These are phyloP conservation scores for Aspidoscelis tigris DNA, from an alignment of 2,113 vertebrate species.

Conservation along the genomic window DNA sequence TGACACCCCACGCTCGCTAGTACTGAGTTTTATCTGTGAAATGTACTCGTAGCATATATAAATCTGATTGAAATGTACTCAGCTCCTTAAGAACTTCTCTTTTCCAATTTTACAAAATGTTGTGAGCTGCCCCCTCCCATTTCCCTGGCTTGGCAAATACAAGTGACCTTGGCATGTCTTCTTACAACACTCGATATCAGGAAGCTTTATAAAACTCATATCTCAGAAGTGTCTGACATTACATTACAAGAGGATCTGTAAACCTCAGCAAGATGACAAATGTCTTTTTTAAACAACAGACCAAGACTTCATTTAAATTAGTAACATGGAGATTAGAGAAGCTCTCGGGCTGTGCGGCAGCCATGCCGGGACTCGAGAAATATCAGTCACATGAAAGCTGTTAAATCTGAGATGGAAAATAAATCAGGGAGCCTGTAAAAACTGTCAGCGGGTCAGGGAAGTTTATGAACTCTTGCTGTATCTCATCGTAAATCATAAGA, in stretches of 20 bases:
- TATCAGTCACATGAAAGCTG: slow-evolving; percentile 89
- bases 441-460: slow-evolving; percentile 87
- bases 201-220: slow-evolving; percentile 82
- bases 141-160: slow-evolving; percentile 50
- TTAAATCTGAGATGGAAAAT: slow-evolving; percentile 86
- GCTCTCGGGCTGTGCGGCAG: slow-evolving; percentile 75
- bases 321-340: slow-evolving; percentile 85
- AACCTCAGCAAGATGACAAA: slow-evolving; percentile 82
- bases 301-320: slow-evolving; percentile 88
- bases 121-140: slow-evolving; percentile 2
- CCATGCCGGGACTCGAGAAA: slow-evolving; percentile 78
- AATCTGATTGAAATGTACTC: slow-evolving; percentile 67
- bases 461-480: slow-evolving; percentile 90
- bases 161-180: slow-evolving; percentile 83
- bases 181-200: slow-evolving; percentile 78
- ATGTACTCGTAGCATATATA: slow-evolving; percentile 69
- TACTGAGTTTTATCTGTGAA: slow-evolving; percentile 69
- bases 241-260: slow-evolving; percentile 85
- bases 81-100: slow-evolving; percentile 72
- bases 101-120: slow-evolving; percentile 65
- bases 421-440: slow-evolving; percentile 89
- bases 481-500: slow-evolving; percentile 88
- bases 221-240: slow-evolving; percentile 86
- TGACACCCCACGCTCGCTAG: slow-evolving; percentile 23
- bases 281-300: slow-evolving; percentile 87